phyloP scores from a whole-genome alignment of 2,113 vertebrate genomes.

The Cryptotis parvus region DNA sequence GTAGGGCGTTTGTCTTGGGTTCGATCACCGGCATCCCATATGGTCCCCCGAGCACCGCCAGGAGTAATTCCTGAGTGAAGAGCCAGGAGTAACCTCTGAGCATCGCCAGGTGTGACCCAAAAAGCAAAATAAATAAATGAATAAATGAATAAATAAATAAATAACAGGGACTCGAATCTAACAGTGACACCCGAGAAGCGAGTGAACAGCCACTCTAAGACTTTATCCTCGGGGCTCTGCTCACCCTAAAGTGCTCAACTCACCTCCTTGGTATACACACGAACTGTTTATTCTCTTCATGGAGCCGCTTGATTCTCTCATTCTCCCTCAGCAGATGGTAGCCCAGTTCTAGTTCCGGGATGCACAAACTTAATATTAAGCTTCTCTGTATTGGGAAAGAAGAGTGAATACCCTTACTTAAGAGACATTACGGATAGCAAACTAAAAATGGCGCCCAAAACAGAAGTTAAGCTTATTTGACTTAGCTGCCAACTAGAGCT shows the following conservation, averaged over 20 bases:
- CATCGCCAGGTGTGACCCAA: too few species aligned
- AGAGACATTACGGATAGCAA: not conserved
- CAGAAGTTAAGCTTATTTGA: slow-evolving; percentile 37
- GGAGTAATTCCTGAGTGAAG: too few species aligned
- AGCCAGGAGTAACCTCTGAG: too few species aligned
- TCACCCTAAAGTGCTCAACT: slow-evolving; percentile 8
- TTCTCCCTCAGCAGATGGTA: slow-evolving; percentile 92
- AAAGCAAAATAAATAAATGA: too few species aligned
- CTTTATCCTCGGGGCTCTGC: not conserved
- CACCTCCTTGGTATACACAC: slow-evolving; percentile 94
- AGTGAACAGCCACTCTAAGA: not conserved
- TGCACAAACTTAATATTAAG: slow-evolving; percentile 95
- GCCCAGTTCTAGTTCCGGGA: slow-evolving; percentile 90
- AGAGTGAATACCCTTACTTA: slow-evolving; percentile 36
- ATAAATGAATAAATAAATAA: too few species aligned
- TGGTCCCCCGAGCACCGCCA: too few species aligned
- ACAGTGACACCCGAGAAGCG: slow-evolving; percentile 5
- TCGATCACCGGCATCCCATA: too few species aligned
- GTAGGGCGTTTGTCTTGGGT: too few species aligned
- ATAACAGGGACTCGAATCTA: too few species aligned
- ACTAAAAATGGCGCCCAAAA: not conserved
- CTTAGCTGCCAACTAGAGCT: not conserved
- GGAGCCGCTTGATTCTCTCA: slow-evolving; percentile 89
- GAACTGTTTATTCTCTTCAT: slow-evolving; percentile 93
- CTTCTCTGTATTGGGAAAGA: slow-evolving; percentile 89